Base-by-base conservation (phyloP, 2,113 vertebrate genomes). In the Oplegnathus fasciatus region DNA sequence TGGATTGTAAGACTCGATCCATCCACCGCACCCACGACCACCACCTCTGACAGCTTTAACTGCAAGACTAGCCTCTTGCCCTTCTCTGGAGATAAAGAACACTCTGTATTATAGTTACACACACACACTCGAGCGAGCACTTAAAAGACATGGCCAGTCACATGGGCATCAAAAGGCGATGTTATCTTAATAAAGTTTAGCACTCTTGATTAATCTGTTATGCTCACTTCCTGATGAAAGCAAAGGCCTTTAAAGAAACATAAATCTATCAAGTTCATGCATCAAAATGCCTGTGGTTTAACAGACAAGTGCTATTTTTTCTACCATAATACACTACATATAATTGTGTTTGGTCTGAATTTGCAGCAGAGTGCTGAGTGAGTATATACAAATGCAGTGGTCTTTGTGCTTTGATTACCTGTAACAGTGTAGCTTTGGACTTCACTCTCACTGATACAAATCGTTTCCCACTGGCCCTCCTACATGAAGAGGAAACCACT, bases 391-490 rank as follows among this genome's bases (percentile, higher is more conserved):
- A 42, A 13, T 58, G 11, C 11, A 73, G 30, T 14, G 20, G 3
- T 30, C 42, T 75, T 20, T 69, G 50, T 80, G 42, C 17, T 30
- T 24, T 30, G 18, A 48, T 88, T 96, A 99, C 98, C 98, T 97
- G 96, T 96, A 66, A 99, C 88, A 77, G 76, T 95, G 92, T 97
- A 99, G 78, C 93, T 89, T 6, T 94, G 82, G 46, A 99, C 96
- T 85, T 97, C 96, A 80, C 97, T 96, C 83, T 97, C 97, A 86
- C 91, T 93, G 54, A 99, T 95, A 32, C 94, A 94, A 20, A 99
- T 94, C 34, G 97, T 98, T 93, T 98, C 98, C 98, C 98, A 99
- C 22, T 97, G 96, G n/a, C 91, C 94, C 64, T 96, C 96, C 97
- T 99, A 50, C 11, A 81, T 60, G 4, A 69, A 61, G 6, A 24